A percentile compares a stretch with the other conserved stretches of the same genome.
These are phyloP conservation scores for Rutilus rutilus DNA, from an alignment of 2,113 vertebrate species.

Conservation along the genomic window DNA sequence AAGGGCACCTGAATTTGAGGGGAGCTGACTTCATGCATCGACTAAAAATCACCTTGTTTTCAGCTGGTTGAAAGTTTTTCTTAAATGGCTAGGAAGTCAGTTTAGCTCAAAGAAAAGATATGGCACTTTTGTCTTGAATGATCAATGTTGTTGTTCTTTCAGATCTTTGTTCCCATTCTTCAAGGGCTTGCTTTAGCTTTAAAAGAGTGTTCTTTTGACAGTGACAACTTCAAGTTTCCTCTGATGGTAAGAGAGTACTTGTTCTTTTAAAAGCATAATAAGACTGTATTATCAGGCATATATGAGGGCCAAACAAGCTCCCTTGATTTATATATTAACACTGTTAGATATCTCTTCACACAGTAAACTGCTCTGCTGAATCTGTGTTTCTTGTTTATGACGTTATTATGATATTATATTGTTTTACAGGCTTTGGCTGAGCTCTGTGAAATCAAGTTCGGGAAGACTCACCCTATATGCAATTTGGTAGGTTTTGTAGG, in stretches of 20 bases:
- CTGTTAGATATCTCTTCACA: neutral
- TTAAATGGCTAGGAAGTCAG: neutral
- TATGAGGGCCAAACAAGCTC: neutral
- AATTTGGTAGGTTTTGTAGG: constrained; percentile 85
- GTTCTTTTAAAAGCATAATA: neutral
- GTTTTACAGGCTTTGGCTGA: constrained; percentile 91
- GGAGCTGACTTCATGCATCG: neutral
- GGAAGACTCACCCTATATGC: constrained; percentile 94
- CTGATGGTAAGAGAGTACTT: constrained; percentile 86
- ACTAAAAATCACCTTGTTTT: neutral
- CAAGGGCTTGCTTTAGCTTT: constrained; percentile 92
- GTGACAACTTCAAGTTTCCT: constrained; percentile 98
- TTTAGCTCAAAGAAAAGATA: neutral
- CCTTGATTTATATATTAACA: neutral
- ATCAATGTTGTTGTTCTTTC: constrained; percentile 52
- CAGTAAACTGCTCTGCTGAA: neutral
- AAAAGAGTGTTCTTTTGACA: constrained; percentile 97
- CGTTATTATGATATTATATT: constrained; percentile 34
- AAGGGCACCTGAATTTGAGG: no score
- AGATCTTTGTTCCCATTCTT: constrained; percentile 97
- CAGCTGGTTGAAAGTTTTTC: neutral
- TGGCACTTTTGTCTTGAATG: neutral
- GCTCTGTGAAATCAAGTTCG: constrained; percentile 98
- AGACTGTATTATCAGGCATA: neutral
- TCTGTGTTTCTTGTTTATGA: constrained; percentile 45